phyloP scores from a whole-genome alignment of 2,888 invertebrate species.

The Slavum lentiscoides region DNA sequence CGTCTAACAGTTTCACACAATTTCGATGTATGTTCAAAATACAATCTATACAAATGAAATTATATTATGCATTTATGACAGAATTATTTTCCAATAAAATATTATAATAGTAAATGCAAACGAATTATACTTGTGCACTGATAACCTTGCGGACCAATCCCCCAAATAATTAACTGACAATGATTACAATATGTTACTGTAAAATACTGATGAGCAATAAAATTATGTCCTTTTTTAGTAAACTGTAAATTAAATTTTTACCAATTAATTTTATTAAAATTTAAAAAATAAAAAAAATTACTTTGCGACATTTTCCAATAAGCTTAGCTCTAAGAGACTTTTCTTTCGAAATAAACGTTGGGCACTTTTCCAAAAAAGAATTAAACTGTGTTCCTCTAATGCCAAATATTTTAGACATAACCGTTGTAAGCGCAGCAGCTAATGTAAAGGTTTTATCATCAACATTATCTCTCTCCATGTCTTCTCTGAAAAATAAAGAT shows the following conservation, averaged over 20 bases:
- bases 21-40: conserved; percentile 82
- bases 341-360: conserved; percentile 83
- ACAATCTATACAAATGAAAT: conserved; percentile 70
- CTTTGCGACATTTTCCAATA: conserved; percentile 72
- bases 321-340: conserved; percentile 73
- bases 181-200: conserved; percentile 90
- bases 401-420: conserved; percentile 76
- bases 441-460: conserved; percentile 70
- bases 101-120: background rate
- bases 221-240: conserved; percentile 85
- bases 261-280: background rate
- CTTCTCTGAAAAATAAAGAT: conserved; percentile 62
- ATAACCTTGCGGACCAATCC: conserved; percentile 95
- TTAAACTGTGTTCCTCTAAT: conserved; percentile 67
- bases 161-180: conserved; percentile 90
- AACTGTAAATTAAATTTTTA: conserved; percentile 60
- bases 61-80: background rate
- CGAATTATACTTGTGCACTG: conserved; percentile 80
- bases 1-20: conserved; percentile 79
- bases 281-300: conserved; percentile 56
- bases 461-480: conserved; percentile 67
- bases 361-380: conserved; percentile 72
- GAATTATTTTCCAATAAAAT: background rate
- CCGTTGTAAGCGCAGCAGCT: conserved; percentile 78
- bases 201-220: conserved; percentile 84